These are phyloP conservation scores for Cerastis leucographa DNA, from an alignment of 2,888 invertebrate species.

Conservation along the genomic window DNA sequence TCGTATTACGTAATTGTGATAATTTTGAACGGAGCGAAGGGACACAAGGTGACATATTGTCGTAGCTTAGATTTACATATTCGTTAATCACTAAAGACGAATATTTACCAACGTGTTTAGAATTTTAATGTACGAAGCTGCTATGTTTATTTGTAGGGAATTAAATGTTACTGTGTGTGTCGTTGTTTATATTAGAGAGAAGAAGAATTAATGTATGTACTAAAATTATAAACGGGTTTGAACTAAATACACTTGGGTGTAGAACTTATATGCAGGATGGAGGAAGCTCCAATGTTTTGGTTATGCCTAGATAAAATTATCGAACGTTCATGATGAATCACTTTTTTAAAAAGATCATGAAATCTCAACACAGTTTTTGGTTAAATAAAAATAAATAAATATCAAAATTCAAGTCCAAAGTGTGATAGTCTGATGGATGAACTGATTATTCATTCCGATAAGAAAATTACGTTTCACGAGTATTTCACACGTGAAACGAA, in stretches of 20 bases:
- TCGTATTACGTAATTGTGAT: constrained; percentile 65
- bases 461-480: background rate
- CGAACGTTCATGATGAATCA: background rate
- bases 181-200: constrained; percentile 7
- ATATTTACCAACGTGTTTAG: constrained; percentile 17
- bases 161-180: background rate
- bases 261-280: background rate
- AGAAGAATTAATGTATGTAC: background rate
- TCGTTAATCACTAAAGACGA: constrained; percentile 41
- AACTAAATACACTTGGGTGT: constrained; percentile 4
- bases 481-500: background rate
- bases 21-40: constrained; percentile 58
- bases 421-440: background rate
- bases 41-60: constrained; percentile 59
- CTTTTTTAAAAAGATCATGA: background rate
- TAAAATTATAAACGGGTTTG: background rate
- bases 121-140: constrained; percentile 23
- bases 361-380: background rate
- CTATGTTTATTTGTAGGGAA: background rate
- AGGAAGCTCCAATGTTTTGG: background rate
- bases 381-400: no score
- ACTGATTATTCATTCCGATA: background rate
- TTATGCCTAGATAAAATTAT: constrained; percentile 1
- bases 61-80: constrained; percentile 9
- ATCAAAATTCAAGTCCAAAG: constrained; percentile 5